Base-by-base conservation (phyloP, 2,797 vertebrate species). In the Diglossa cyanea region DNA sequence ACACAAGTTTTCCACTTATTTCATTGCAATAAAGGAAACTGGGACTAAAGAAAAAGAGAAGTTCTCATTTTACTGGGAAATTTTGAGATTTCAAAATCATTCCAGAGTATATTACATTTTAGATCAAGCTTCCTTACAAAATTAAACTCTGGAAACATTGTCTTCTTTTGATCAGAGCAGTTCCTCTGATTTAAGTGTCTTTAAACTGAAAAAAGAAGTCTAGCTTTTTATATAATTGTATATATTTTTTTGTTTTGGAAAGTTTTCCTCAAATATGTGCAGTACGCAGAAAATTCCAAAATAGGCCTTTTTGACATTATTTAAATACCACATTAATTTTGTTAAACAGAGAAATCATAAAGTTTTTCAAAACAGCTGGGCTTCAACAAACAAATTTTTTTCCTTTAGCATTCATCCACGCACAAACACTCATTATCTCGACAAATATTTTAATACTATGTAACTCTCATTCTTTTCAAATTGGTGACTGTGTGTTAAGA, bases 361-460 rank as follows among this genome's bases (percentile, higher is more conserved):
- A 40, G 60, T 68, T 91, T 93, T 84, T 82, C 72, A 37, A 55
- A 91, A 68, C 61, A 65, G 26, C 40, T 86, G 54, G 13, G 30
- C 71, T 90, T 94, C 75, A 44, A n/a, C 75, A 83, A 54, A 81
- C 10, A 7, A 13, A 10, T 79, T 86, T 93, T 93, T 93, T 91
- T 55, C n/a, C 30, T 81, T 75, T 68, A 86, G 37, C 86, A 42
- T 95, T 94, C 88, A 39, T 81, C 17, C 71, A 18, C 47, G 18
- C 31, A 31, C 42, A 91, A 82, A 51, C 84, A 47, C 44, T 88
- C 37, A 71, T 91, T 93, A 90, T 86, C 62, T 48, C 70, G 79
- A 75, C 47, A 90, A 93, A 75, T 88, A 86, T 92, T 93, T 92
- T 81, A 81, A 90, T 78, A 45, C 88, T 58, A 17, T 10, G 24